Evolutionary conservation across 2,797 vertebrate genomes (phyloP), one percentile per base, ranked within the genome.

Genomic region (Botia almorhae): DNA sequence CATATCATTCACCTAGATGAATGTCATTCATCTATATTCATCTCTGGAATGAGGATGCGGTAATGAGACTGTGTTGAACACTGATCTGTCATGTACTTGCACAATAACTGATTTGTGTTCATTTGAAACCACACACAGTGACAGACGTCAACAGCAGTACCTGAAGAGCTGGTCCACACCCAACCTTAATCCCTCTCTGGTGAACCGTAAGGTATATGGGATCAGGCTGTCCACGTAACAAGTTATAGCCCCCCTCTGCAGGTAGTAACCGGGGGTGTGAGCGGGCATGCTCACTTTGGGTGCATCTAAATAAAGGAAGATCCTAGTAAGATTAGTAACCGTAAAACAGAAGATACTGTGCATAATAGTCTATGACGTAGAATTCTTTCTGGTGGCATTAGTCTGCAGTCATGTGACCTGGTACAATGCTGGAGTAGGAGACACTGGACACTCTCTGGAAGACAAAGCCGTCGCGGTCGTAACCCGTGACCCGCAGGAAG

Each of bases 381-480:
- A 26, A 26, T 1, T 26, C 23, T 26, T 26, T 26, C 23, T 26
- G 23, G 23, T 26, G 23, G 23, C 23, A 26, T 69, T 50, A 1
- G 7, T 55, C 19, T 23, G 21, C 2, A 17, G 8, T 43, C 21
- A 55, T 80, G 94, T 94, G 82, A 99, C 98, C 96, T 87, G 98
- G 98, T 65, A 95, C 81, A 80, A 98, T 95, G 85, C 89, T 98
- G 74, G 96, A 99, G 89, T 97, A 99, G 0, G 95, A 98, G 83
- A 99, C 98, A 48, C 97, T 98, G 39, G 98, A 99, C 69, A 98
- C 93, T 88, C 98, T 95, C 91, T 99, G 97, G 87, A 99, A 98
- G 63, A 96, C 85, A 85, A 95, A 97, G 82, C 91, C 95, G 0
- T 97, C 91, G 3, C 90, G 93, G 89, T 99, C 97, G 33, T 97